Evolutionary conservation across 2,797 vertebrate species (phyloP).

Genomic region (Hylomyscus alleni): DNA sequence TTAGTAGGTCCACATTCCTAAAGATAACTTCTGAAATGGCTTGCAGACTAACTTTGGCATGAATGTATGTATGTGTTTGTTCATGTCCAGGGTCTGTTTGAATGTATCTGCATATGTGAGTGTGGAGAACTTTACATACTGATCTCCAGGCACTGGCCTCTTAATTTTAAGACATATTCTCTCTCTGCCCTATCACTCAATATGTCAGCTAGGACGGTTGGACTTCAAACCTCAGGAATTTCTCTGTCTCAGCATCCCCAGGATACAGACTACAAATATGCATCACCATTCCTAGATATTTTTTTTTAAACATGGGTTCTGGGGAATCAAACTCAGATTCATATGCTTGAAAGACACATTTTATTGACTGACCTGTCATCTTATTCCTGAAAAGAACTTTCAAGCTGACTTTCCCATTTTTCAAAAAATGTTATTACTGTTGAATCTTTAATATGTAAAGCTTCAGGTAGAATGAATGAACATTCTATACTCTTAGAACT

Average conservation of each 20-base stretch:
- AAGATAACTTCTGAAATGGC: conserved; percentile 25
- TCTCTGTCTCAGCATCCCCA: neutral
- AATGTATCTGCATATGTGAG: neutral
- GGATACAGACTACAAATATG: neutral
- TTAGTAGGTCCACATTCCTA: neutral
- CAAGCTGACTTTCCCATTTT: neutral
- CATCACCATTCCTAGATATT: too few relatives aligned
- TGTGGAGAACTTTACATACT: neutral
- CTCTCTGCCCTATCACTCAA: neutral
- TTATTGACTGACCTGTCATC: neutral
- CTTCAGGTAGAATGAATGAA: neutral
- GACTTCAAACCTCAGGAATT: neutral
- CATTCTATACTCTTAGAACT: neutral
- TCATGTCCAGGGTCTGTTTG: neutral
- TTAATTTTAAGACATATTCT: neutral
- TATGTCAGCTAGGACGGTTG: neutral
- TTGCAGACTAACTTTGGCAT: neutral
- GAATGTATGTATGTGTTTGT: neutral
- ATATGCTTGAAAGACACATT: neutral
- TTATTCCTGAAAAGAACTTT: neutral
- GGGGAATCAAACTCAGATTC: too few relatives aligned
- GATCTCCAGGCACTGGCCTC: neutral
- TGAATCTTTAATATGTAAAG: neutral
- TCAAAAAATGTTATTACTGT: neutral
- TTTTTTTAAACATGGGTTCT: neutral